These are phyloP conservation scores for Desmodus rotundus DNA, from an alignment of 2,113 vertebrate genomes.

Conservation along the genomic window DNA sequence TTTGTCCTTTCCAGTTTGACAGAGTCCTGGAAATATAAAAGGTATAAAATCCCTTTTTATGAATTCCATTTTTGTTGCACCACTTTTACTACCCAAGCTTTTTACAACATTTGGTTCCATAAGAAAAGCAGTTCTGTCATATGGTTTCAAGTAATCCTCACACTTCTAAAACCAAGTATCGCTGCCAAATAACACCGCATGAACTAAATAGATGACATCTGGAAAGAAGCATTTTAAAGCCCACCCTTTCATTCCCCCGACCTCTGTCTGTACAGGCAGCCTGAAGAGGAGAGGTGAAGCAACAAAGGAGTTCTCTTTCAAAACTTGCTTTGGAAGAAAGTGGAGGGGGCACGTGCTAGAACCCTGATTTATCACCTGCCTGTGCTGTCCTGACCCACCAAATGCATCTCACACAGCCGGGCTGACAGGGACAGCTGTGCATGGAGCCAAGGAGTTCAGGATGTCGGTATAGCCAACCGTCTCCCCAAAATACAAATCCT, in stretches of 20 bases:
- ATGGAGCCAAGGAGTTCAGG: neutral
- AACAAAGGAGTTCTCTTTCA: neutral
- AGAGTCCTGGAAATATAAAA: neutral
- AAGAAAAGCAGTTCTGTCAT: conserved; percentile 58
- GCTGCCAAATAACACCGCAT: conserved; percentile 58
- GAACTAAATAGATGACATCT: conserved; percentile 71
- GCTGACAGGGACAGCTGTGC: neutral
- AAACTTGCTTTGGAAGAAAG: neutral
- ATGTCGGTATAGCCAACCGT: neutral
- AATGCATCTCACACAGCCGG: neutral
- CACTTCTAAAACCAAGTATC: conserved; percentile 51
- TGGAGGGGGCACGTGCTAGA: neutral
- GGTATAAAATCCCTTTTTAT: conserved; percentile 23
- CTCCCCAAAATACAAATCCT: conserved; percentile 12
- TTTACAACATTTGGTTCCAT: conserved; percentile 54
- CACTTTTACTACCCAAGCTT: neutral
- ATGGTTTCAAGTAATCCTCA: conserved; percentile 65
- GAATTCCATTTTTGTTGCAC: conserved; percentile 27
- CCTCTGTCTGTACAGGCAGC: conserved; percentile 6
- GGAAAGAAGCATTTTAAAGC: conserved; percentile 57
- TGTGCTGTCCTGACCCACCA: neutral
- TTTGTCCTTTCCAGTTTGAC: neutral
- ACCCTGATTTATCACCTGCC: neutral
- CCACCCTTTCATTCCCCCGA: neutral
- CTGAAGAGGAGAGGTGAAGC: neutral